Evolutionary conservation across 92 coral and sea anemone genomes (phyloP), one percentile per base, ranked within the genome.

Genomic region (Zoanthus solanderi): DNA sequence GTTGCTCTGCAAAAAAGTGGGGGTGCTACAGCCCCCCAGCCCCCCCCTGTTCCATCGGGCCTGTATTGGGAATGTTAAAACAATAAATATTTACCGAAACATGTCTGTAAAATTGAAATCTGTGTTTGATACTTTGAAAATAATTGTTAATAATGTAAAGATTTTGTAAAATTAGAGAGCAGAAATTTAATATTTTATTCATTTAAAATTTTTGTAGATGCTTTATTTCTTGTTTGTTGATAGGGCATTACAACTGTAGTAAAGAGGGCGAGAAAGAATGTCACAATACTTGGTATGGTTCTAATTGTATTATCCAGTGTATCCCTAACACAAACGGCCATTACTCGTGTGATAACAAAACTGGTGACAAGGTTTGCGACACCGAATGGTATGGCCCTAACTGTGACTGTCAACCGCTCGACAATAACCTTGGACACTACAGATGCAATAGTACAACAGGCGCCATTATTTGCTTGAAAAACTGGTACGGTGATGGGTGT

Each of bases 401-500:
- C 66, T 93, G 96, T 63, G 76, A 75, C 54, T 92, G 94, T 47
- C 68, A 72, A 14, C 86, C 92, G 1, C 91, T 84, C 2, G 88
- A 91, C 46, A 73, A 86, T 72, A 91, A 89, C 53, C 88, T 83
- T 88, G 98, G 98, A 15, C 94, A 95, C 88, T 94, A 75, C 78
- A 87, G 80, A 7, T 94, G 96, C 56, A 92, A 94, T 52, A 32
- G 72, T 0, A 78, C 83, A 6, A 92, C 90, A 45, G 94, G 94
- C 16, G 92, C 89, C 32, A 58, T 69, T 52, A 74, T 83, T 18
- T 94, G 96, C 78, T 63, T 76, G 44, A 78, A 85, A 4, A 86
- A 92, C 58, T 96, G 98, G 97, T 94, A 82, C 63, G 96, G 94
- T 46, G 45, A 63, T 1, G 79, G 90, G 60, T 94, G 98, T 44